phyloP scores from a whole-genome alignment of 2,113 vertebrate genomes.

The Gobio gobio region DNA sequence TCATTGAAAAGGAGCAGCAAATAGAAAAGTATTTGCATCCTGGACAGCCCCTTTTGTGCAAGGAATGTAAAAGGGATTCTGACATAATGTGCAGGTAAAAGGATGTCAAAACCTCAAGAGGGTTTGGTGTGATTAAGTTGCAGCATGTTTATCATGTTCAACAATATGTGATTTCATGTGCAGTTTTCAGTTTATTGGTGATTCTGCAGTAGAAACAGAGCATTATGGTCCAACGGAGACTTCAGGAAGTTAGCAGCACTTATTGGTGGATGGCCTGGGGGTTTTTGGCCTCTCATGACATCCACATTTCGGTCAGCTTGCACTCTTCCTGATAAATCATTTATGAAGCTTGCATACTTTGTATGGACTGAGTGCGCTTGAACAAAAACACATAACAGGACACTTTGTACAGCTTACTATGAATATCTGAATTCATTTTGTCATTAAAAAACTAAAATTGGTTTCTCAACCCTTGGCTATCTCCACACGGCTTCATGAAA shows the following conservation, averaged over 20 bases:
- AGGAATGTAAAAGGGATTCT: constrained; percentile 16
- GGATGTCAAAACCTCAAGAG: neutral
- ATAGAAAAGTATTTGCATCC: constrained; percentile 22
- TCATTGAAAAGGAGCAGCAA: constrained; percentile 25
- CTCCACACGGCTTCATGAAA: neutral
- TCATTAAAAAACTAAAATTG: neutral
- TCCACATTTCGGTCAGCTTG: neutral
- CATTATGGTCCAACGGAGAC: neutral
- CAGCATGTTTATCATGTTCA: neutral
- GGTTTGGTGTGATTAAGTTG: neutral
- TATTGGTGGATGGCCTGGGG: neutral
- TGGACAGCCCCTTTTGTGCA: neutral
- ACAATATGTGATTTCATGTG: neutral
- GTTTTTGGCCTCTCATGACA: constrained; percentile 18
- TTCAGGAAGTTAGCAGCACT: neutral
- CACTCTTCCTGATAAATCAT: constrained; percentile 13
- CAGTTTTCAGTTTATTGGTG: neutral
- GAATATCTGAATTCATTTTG: neutral
- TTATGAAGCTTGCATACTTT: constrained; percentile 4
- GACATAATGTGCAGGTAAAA: constrained; percentile 15
- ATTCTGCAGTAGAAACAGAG: neutral
- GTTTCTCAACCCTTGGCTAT: neutral
- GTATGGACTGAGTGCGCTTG: constrained; percentile 2
- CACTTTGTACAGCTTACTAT: neutral
- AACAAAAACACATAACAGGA: neutral